Evolutionary conservation across 2,888 invertebrate species (phyloP), one percentile per base, ranked within the genome.

Genomic region (Nematopogon swammerdamellus): DNA sequence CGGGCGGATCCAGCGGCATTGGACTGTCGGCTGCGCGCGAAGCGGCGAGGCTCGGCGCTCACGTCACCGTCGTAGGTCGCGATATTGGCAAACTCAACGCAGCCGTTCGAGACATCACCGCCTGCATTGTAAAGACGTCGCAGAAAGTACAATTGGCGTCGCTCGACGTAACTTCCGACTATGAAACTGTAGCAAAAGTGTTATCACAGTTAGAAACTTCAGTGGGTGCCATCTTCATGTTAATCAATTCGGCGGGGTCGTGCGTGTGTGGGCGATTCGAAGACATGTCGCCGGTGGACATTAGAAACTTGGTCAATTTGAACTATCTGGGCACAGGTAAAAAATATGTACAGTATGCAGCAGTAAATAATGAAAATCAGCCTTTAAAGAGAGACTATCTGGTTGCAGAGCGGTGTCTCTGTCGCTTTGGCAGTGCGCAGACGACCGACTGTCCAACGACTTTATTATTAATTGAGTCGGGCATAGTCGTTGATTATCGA

Each of bases 1-100:
- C 96, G 20, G 97, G 97, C 44, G 97, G 97, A 11, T 97, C 97
- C 0, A 95, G 94, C 72, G 97, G 97, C 6, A 98, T 98, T 59
- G 98, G 97, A 1, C 89, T 92, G 68, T 85, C 88, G 51, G 68
- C 91, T 14, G 97, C 95, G 0, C 76, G 87, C 19, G 83, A 91
- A 61, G 91, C 89, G 10, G 91, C 88, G 0, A 81, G 80, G 60
- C 72, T 83, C 58, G 97, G 97, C 20, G 96, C 96, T 3, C 82
- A 92, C 72, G 92, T 98, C 1, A 95, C 97, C 0, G 85, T 98
- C 48, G 82, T 97, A 54, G 97, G 97, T 1, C 84, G 98, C 61
- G 88, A 95, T 69, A 63, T 82, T 30, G 76, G 82, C 52, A 87
- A 84, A 65, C 76, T 97, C 11, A 79, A 86, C 63, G 70, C 76